phyloP scores from a whole-genome alignment of 1,140 invertebrate species.

The Anoplolepis gracilipes region DNA sequence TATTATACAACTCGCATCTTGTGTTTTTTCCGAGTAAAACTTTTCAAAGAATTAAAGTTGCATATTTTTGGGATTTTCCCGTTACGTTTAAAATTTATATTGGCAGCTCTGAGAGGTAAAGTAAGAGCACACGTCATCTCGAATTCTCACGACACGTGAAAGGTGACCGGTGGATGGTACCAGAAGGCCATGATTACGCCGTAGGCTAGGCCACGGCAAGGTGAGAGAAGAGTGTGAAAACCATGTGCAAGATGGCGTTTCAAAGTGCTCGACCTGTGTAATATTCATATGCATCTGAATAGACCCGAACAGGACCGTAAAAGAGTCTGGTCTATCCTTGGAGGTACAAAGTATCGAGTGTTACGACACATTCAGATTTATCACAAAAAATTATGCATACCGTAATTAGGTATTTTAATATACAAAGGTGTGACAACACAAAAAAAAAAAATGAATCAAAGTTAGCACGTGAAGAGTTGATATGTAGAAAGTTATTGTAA shows the following conservation, averaged over 20 bases:
- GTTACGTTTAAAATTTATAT: conserved; percentile 8
- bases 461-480: not conserved
- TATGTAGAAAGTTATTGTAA: not conserved
- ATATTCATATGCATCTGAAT: conserved; percentile 60
- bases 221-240: conserved; percentile 78
- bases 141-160: not conserved
- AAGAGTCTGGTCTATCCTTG: not conserved
- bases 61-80: conserved; percentile 20
- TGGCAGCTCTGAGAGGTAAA: not conserved
- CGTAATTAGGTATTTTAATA: conserved; percentile 3
- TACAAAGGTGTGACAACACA: not conserved
- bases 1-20: not conserved
- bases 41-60: not conserved
- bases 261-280: conserved; percentile 26
- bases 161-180: conserved; percentile 74
- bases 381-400: too few species aligned
- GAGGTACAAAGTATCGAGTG: not conserved
- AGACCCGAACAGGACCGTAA: conserved; percentile 66
- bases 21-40: not conserved
- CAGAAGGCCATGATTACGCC: conserved; percentile 78
- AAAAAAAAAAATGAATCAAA: not conserved
- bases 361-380: conserved; percentile 20
- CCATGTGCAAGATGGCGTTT: conserved; percentile 77
- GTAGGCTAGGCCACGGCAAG: conserved; percentile 84
- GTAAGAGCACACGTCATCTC: not conserved